Evolutionary conservation across 2,888 invertebrate species (phyloP), one percentile per base, ranked within the genome.

Genomic region (Caenorhabditis afra): DNA sequence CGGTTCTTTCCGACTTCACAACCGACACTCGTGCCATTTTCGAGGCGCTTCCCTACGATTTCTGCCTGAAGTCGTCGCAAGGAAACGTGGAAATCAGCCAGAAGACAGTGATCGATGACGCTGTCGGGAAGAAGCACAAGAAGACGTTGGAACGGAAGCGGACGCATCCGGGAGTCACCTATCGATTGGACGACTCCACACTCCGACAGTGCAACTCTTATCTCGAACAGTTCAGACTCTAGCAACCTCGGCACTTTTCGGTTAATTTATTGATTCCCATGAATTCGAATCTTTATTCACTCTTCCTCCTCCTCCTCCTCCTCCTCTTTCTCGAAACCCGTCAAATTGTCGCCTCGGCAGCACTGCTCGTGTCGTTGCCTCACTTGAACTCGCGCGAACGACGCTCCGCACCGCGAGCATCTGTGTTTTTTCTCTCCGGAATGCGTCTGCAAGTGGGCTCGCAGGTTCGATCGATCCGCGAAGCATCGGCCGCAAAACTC

Each of bases 371-470:
- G 85, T 37, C 81, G 67, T 14, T 58, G 44, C 16, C 76, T 50
- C 18, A 85, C 73, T 62, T 83, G 82, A 7, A 78, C 62, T 16
- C 85, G 70, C 1, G 82, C 82, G 62, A 85, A 85, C 2, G 77
- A 64, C 18, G 68, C 75, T 14, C 62, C 71, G 50, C 85, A 85
- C 18, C 62, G 39, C 14, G 39, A 20, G 47, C 83, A 83, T 62
- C 81, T 49, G 64, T 84, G 67, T 22, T 80, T 74, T 37, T 83
- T 84, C 50, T 81, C 64, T 18, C 71, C 75, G 3, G 76, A 76
- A 71, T 86, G 86, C 1, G 86, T 86, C 41, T 82, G 82, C 55
- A 82, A 67, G 53, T 86, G 86, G 3, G 86, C 86, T 29, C 86
- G 59, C 0, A 83, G 61, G 52, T 86, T 86, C 37, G 82, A 82